phyloP scores from a whole-genome alignment of 1,140 invertebrate genomes.

The Drosophila funebris region DNA sequence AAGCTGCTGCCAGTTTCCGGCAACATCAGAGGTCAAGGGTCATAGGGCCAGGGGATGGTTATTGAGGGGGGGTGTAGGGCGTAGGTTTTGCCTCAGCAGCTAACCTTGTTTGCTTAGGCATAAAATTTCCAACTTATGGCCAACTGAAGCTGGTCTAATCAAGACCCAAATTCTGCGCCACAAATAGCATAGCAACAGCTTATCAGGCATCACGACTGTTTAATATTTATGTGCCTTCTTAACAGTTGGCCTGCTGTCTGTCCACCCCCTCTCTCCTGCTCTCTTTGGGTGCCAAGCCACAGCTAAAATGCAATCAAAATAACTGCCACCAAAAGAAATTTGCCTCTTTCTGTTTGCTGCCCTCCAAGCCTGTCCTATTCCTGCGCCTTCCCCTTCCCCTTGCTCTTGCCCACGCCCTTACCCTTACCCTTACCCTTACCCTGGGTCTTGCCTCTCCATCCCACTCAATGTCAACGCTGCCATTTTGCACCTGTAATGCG shows the following conservation, averaged over 20 bases:
- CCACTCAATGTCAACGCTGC: conserved; percentile 19
- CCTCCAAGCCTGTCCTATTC: conserved; percentile 2
- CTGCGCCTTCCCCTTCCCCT: not conserved
- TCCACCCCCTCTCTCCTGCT: too few relatives aligned
- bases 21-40: conserved; percentile 6
- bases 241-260: not conserved
- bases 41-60: not conserved
- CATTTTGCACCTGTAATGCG: conserved; percentile 51
- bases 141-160: conserved; percentile 32
- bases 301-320: conserved; percentile 45
- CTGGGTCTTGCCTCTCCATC: not conserved
- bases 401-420: not conserved
- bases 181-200: conserved; percentile 27
- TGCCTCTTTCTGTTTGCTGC: conserved; percentile 3
- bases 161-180: conserved; percentile 28
- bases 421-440: not conserved
- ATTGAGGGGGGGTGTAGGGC: not conserved
- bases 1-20: conserved; percentile 42
- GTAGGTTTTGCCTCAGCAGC: conserved; percentile 29
- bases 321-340: conserved; percentile 43
- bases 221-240: conserved; percentile 41
- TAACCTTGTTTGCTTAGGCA: conserved; percentile 53
- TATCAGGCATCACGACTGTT: conserved; percentile 40
- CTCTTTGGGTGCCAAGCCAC: not conserved
- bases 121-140: conserved; percentile 42